Evolutionary conservation across 2,888 invertebrate species (phyloP), one percentile per base, ranked within the genome.

Genomic region (Notodonta dromedarius): DNA sequence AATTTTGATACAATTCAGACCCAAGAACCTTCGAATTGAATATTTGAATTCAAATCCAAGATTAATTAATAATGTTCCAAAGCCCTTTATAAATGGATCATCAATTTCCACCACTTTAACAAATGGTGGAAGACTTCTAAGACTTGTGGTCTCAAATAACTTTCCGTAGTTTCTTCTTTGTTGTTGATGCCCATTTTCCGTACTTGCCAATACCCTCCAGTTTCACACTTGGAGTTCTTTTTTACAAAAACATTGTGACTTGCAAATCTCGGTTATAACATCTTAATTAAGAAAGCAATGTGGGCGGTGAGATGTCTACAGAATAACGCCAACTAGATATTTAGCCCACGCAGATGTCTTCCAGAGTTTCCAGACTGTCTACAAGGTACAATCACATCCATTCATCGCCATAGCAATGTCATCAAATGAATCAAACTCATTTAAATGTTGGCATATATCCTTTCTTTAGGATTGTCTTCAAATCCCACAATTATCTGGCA

Each of bases 341-440:
- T 66, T 59, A 57, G 63, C 69, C 68, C 56, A 71, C 63, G 64
- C 66, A 61, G 58, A 65, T 13, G 12, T 60, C 32, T 59, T 32
- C 6, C 60, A 63, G 58, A 60, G 59, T 60, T 59, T 32, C 6
- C 60, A 63, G 58, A 60, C 60, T 60, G 55, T 56, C 35, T 40
- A 59, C 58, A 51, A 46, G 7, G n/a, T 46, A 46, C 11, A 50
- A n/a, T 46, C 24, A 35, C 51, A 57, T 51, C 24, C 11, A 12
- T 52, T 35, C 32, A 13, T 52, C 32, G 32, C 0, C 4, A 4
- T n/a, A 4, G 9, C 42, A n/a, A 13, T 32, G 5, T 24, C 32
- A n/a, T 54, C 12, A 7, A 0, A 9, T 35, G 5, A 35, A 35
- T 35, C 35, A 24, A 24, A 24, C 24, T 24, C 24, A 24, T 24